Evolutionary conservation across 2,113 vertebrate species (phyloP).

Genomic region (Calypte anna): DNA sequence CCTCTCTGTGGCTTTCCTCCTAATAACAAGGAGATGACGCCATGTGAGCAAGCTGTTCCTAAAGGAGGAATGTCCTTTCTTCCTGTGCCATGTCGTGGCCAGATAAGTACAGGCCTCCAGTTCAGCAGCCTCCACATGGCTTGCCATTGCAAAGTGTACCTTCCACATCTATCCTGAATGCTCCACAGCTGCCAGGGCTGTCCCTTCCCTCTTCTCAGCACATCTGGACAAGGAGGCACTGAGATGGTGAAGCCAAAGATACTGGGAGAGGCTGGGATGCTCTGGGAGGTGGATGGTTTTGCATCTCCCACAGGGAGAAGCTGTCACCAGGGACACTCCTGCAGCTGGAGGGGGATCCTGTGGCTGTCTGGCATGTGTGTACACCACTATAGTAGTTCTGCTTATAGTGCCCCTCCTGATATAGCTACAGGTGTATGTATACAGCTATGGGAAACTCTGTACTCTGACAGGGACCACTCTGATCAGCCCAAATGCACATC

Average conservation of each 20-base stretch:
- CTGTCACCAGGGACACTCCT: not conserved
- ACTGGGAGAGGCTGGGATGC: not conserved
- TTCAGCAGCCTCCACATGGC: not conserved
- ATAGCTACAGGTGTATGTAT: not conserved
- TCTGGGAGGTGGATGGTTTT: not conserved
- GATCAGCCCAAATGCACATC: not conserved
- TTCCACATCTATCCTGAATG: slow-evolving; percentile 34
- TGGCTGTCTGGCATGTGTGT: not conserved
- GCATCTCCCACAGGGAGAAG: not conserved
- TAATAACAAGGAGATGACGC: slow-evolving; percentile 28
- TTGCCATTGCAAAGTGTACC: not conserved
- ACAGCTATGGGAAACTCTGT: not conserved
- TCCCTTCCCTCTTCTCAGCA: not conserved
- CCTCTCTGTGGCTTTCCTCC: slow-evolving; percentile 59
- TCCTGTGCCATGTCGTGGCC: slow-evolving; percentile 28
- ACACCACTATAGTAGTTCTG: not conserved
- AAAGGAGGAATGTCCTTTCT: slow-evolving; percentile 58
- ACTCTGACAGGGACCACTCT: not conserved
- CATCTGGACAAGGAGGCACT: not conserved
- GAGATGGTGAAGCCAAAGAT: not conserved
- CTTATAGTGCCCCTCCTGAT: not conserved
- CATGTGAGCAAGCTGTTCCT: slow-evolving; percentile 3
- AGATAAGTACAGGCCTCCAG: slow-evolving; percentile 40
- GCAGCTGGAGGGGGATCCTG: not conserved
- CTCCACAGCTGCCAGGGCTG: not conserved